Evolutionary conservation across 1,140 invertebrate genomes (phyloP).

Genomic region (Archivesica marissinica): DNA sequence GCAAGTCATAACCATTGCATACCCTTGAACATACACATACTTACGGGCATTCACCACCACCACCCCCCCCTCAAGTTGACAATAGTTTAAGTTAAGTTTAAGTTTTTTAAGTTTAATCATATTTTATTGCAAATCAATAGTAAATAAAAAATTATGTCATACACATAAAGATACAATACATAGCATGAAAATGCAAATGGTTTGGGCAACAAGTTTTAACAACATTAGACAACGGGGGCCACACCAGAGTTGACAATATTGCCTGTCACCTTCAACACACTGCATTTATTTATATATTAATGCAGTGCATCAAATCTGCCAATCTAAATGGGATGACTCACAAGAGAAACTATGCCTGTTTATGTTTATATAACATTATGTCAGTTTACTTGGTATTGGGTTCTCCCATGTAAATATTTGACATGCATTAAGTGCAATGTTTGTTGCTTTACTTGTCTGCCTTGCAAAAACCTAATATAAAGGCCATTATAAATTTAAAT

Average conservation of each 20-base stretch:
- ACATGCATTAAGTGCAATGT: neutral
- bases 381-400: neutral
- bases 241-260: neutral
- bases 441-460: neutral
- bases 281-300: neutral
- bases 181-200: neutral
- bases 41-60: too few species aligned
- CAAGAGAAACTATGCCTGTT: neutral
- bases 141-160: neutral
- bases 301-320: neutral
- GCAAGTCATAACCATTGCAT: too few species aligned
- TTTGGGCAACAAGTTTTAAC: neutral
- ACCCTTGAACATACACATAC: too few species aligned
- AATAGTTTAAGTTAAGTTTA: too few species aligned
- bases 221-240: neutral
- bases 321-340: constrained; percentile 1
- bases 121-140: too few species aligned
- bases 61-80: too few species aligned
- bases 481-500: neutral
- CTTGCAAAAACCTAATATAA: neutral
- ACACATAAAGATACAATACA: neutral
- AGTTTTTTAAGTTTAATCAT: too few species aligned
- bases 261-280: neutral
- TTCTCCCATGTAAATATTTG: neutral
- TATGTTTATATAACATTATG: neutral